Evolutionary conservation across 64 coral and sea anemone species (phyloP).

Genomic region (Trachythela sp.): DNA sequence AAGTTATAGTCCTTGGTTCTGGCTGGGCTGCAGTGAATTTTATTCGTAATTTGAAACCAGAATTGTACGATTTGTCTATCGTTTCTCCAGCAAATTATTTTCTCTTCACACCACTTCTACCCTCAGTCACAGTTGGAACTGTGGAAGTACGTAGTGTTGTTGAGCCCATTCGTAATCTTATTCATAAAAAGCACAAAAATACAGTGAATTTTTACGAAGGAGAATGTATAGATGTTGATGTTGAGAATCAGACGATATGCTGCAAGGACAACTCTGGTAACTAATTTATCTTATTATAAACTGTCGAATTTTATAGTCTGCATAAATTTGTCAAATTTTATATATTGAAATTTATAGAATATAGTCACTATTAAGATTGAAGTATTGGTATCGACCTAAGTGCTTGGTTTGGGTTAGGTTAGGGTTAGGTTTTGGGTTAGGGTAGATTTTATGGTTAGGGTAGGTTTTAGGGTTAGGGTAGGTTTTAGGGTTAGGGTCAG

Average conservation of each 20-base stretch:
- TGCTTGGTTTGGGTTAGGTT: no score
- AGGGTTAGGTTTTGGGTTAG: no score
- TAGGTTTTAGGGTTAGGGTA: no score
- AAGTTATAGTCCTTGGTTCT: not conserved
- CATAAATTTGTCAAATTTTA: no score
- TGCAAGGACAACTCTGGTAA: not conserved
- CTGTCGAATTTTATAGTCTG: no score
- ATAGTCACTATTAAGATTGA: no score
- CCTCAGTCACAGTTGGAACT: not conserved
- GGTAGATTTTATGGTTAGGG: no score
- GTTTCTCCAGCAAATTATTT: not conserved
- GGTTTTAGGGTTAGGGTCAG: no score
- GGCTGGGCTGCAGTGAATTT: conserved; percentile 14
- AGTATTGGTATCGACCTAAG: no score
- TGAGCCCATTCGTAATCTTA: conserved; percentile 10
- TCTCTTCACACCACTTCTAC: not conserved
- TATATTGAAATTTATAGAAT: no score
- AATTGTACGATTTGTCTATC: not conserved
- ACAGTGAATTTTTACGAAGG: conserved; percentile 4
- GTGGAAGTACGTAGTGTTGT: conserved; percentile 6
- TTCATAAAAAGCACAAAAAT: conserved; percentile 18
- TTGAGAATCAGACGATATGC: not conserved
- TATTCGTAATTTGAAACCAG: conserved; percentile 6
- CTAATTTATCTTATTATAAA: no score
- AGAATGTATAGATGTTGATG: conserved; percentile 11